These are phyloP conservation scores for Aleadryas rufinucha DNA, from an alignment of 2,113 vertebrate genomes.

Conservation along the genomic window DNA sequence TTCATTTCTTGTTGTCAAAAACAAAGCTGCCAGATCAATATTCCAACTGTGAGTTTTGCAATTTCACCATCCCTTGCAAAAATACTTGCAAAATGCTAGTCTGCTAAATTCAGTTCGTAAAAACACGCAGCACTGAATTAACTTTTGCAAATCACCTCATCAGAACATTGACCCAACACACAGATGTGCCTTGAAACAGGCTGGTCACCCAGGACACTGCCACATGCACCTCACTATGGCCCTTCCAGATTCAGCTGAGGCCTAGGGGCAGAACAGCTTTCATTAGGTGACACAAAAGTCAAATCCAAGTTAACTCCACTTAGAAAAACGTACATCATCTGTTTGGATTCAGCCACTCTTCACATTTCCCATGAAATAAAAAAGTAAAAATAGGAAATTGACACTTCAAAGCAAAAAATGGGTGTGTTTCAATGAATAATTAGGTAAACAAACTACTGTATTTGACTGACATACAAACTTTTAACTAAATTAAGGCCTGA, in stretches of 20 bases:
- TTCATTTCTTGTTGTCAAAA: background rate
- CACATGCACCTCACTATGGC: background rate
- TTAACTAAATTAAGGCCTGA: background rate
- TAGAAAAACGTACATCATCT: background rate
- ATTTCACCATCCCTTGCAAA: background rate
- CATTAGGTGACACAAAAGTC: background rate
- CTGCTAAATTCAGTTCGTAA: background rate
- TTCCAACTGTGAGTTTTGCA: background rate
- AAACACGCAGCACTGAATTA: background rate
- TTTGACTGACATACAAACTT: background rate
- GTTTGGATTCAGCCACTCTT: too few relatives aligned
- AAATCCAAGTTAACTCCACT: background rate
- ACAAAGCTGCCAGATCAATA: background rate
- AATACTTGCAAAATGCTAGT: background rate
- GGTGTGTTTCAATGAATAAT: background rate
- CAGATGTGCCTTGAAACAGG: background rate
- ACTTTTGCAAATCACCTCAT: background rate
- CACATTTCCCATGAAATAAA: background rate
- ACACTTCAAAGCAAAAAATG: background rate
- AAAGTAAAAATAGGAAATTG: background rate
- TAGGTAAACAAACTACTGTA: background rate
- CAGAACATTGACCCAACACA: background rate
- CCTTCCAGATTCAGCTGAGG: background rate
- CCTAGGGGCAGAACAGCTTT: background rate
- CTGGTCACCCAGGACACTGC: background rate